Evolutionary conservation across 2,888 invertebrate genomes (phyloP).

Genomic region (Ommatoiulus sabulosus): DNA sequence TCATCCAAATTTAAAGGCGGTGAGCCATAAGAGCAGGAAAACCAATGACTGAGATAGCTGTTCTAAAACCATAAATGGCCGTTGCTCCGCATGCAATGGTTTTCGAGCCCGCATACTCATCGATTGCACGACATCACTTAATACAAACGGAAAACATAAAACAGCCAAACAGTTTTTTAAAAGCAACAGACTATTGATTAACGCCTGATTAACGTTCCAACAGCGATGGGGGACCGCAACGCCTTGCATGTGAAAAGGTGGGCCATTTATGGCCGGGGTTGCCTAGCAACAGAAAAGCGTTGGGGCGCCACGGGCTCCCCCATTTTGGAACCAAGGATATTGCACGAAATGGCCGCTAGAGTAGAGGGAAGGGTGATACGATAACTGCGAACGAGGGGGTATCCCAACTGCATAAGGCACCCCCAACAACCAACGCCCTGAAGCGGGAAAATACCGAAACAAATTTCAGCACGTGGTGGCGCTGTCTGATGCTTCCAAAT

Average conservation of each 20-base stretch:
- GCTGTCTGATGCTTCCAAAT: too few relatives aligned
- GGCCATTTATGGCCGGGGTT: conserved; percentile 12
- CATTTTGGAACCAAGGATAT: background rate
- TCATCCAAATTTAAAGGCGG: background rate
- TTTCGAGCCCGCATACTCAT: background rate
- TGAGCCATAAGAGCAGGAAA: background rate
- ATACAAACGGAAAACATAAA: conserved; percentile 17
- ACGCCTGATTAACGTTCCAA: conserved; percentile 34
- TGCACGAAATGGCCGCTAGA: conserved; percentile 1
- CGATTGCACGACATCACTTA: conserved; percentile 23
- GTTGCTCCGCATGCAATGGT: background rate
- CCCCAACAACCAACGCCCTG: too few relatives aligned
- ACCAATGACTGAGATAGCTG: background rate
- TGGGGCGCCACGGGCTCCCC: conserved; percentile 6
- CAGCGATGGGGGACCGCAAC: conserved; percentile 20
- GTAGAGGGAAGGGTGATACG: background rate
- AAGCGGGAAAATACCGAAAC: too few relatives aligned
- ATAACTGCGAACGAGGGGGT: background rate
- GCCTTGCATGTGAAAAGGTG: background rate
- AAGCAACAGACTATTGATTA: conserved; percentile 21
- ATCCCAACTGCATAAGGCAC: background rate
- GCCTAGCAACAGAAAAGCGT: background rate
- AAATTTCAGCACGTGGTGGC: too few relatives aligned
- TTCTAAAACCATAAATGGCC: background rate
- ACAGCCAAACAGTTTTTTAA: conserved; percentile 25